These are phyloP conservation scores for Platichthys stellatus DNA, from an alignment of 2,113 vertebrate species.

Conservation along the genomic window DNA sequence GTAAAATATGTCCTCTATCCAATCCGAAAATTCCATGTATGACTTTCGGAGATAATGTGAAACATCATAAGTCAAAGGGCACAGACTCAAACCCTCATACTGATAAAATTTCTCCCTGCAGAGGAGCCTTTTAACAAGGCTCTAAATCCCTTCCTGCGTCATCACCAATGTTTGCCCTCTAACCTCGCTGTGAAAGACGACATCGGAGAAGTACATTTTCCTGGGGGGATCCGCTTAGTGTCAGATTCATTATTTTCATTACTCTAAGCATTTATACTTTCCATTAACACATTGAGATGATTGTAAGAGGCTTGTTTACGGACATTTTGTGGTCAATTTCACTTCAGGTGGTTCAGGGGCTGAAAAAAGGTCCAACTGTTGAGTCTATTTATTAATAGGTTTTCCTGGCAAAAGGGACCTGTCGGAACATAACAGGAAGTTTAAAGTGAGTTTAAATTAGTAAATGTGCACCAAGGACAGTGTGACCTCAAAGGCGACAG, in stretches of 20 bases:
- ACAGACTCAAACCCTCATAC: not conserved
- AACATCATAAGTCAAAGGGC: too few species aligned
- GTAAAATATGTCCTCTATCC: not conserved
- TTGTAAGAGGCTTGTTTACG: not conserved
- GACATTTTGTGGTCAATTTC: conserved; percentile 21
- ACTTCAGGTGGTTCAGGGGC: not conserved
- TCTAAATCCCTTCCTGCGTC: not conserved
- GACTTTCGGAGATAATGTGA: not conserved
- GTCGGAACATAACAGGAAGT: not conserved
- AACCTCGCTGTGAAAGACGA: conserved; percentile 11
- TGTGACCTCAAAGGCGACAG: not conserved
- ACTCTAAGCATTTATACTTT: conserved; percentile 11
- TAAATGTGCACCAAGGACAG: conserved; percentile 1
- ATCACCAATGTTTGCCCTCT: not conserved
- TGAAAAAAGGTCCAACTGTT: conserved; percentile 1
- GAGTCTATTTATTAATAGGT: not conserved
- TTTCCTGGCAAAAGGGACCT: not conserved
- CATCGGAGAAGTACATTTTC: conserved; percentile 32
- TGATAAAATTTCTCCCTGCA: not conserved
- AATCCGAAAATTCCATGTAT: not conserved
- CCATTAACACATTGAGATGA: too few species aligned
- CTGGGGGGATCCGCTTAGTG: not conserved
- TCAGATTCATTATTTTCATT: conserved; percentile 15
- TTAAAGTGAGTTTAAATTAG: not conserved
- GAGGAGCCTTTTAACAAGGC: conserved; percentile 2